Conservation (phyloP, 2,888 invertebrate species). For the Petrophora chlorosata region DNA sequence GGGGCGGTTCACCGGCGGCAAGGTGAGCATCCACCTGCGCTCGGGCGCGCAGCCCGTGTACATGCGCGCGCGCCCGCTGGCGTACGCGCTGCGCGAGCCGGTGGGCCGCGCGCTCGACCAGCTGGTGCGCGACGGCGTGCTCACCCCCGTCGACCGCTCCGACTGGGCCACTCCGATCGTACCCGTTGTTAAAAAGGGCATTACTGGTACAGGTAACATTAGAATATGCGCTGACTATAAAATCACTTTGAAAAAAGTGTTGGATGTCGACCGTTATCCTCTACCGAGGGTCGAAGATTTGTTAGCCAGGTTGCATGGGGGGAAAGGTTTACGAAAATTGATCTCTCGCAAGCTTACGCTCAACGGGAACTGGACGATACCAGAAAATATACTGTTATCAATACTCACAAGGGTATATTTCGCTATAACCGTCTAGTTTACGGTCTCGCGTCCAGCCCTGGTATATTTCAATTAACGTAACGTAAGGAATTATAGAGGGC, state of each 20-base stretch:
- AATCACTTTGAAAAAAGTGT: constrained; percentile 36
- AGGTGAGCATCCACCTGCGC: constrained; percentile 26
- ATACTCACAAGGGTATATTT: constrained; percentile 30
- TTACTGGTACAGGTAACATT: too few species aligned
- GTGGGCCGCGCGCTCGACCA: constrained; percentile 31
- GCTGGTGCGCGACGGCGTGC: constrained; percentile 28
- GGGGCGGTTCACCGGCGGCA: constrained; percentile 38
- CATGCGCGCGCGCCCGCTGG: constrained; percentile 25
- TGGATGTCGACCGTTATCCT: constrained; percentile 40
- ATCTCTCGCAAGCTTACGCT: background rate
- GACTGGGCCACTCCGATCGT: background rate
- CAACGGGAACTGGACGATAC: constrained; percentile 24
- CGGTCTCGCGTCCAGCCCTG: constrained; percentile 16
- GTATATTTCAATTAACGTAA: constrained; percentile 30
- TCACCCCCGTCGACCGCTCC: background rate
- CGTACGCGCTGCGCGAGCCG: constrained; percentile 31
- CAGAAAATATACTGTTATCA: constrained; percentile 34
- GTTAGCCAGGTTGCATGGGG: constrained; percentile 27
- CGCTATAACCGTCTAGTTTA: constrained; percentile 27
- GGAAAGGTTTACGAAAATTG: background rate
- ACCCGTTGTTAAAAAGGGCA: constrained; percentile 35
- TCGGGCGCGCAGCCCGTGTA: constrained; percentile 31
- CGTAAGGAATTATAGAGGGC: background rate
- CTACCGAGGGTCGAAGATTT: constrained; percentile 36
- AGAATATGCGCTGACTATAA: constrained; percentile 42